These are phyloP conservation scores for Xenentodon cancila DNA, from an alignment of 2,797 vertebrate genomes.

Conservation along the genomic window DNA sequence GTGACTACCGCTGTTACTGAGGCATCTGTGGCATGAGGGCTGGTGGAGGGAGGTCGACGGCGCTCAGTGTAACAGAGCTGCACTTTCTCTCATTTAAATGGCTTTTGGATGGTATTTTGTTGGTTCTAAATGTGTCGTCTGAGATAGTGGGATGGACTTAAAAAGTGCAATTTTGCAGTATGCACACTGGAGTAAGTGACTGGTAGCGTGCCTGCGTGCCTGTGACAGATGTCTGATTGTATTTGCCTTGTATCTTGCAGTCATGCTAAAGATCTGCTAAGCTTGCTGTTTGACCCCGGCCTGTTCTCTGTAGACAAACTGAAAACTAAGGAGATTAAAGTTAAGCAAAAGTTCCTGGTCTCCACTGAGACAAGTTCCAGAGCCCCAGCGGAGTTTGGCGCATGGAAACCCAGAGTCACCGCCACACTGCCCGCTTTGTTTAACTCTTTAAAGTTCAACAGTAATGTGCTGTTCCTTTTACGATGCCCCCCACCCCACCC, in stretches of 20 bases:
- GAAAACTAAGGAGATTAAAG: constrained; percentile 47
- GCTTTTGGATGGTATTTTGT: background rate
- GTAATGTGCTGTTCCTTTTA: constrained; percentile 72
- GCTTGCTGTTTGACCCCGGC: constrained; percentile 35
- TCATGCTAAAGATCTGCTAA: constrained; percentile 25
- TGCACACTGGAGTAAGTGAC: background rate
- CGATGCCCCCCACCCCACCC: constrained; percentile 53
- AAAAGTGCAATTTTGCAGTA: background rate
- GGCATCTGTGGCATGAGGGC: constrained; percentile 23
- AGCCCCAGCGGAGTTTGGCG: constrained; percentile 33
- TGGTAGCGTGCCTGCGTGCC: constrained; percentile 6
- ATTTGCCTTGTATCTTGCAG: constrained; percentile 9
- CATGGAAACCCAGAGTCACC: constrained; percentile 37
- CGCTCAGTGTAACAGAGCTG: background rate
- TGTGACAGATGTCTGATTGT: constrained; percentile 21
- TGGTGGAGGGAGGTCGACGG: background rate
- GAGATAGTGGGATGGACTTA: background rate
- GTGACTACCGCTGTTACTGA: constrained; percentile 36
- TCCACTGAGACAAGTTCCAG: constrained; percentile 39
- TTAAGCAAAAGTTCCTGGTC: constrained; percentile 54
- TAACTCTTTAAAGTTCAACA: constrained; percentile 64
- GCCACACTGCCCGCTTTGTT: constrained; percentile 81
- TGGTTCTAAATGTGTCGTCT: background rate
- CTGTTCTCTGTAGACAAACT: constrained; percentile 50
- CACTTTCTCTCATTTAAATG: background rate